These are phyloP conservation scores for Trematocara zebra DNA, from an alignment of 2,113 vertebrate species.

Conservation along the genomic window DNA sequence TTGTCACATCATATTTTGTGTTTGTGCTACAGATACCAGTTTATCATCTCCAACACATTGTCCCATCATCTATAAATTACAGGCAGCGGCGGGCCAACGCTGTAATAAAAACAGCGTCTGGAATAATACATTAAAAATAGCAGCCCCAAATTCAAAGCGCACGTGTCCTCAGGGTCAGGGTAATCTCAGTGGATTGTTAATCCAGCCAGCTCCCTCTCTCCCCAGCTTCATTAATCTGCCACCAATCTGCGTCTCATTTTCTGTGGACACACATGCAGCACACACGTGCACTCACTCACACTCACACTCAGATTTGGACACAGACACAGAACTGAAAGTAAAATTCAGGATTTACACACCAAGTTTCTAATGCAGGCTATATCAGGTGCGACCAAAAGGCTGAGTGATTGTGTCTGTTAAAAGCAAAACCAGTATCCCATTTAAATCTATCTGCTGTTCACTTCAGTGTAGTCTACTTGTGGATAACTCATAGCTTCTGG, in stretches of 20 bases:
- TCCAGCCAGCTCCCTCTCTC: constrained; percentile 45
- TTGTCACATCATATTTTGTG: constrained; percentile 37
- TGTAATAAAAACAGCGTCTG: constrained; percentile 2
- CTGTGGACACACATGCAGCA: neutral
- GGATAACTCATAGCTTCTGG: neutral
- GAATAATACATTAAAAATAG: constrained; percentile 31
- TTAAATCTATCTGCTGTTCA: neutral
- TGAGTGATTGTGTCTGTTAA: neutral
- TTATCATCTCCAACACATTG: constrained; percentile 25
- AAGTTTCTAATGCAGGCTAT: neutral
- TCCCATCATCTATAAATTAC: constrained; percentile 29
- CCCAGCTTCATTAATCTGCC: constrained; percentile 52
- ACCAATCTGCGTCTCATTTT: constrained; percentile 22
- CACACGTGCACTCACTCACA: neutral
- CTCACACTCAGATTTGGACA: neutral
- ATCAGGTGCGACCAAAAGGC: neutral
- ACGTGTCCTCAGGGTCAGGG: neutral
- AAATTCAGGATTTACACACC: neutral
- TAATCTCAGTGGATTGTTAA: constrained; percentile 55
- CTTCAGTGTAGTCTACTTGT: neutral
- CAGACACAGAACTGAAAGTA: neutral
- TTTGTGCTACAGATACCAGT: neutral
- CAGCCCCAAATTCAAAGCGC: neutral
- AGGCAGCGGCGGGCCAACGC: neutral
- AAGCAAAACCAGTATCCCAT: neutral